Evolutionary conservation across 1,140 invertebrate genomes (phyloP).

Genomic region (Drosophila lacertosa): DNA sequence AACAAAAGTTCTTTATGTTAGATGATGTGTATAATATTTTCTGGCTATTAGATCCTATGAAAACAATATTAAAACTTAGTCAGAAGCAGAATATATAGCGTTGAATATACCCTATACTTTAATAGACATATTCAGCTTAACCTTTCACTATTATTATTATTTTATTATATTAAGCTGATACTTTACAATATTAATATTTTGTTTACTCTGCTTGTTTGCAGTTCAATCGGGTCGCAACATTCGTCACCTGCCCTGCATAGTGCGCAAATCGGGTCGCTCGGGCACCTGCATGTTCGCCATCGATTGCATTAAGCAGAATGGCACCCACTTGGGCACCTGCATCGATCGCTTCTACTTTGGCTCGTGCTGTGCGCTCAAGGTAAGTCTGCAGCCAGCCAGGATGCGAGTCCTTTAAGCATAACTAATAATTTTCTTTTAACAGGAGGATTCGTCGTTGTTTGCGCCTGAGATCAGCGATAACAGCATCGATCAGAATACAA

Average conservation of each 20-base stretch:
- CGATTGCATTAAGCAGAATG: conserved; percentile 95
- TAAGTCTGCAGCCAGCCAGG: conserved; percentile 20
- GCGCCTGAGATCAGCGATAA: conserved; percentile 84
- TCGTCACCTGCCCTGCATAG: conserved; percentile 93
- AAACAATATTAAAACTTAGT: too few relatives aligned
- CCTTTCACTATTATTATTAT: background rate
- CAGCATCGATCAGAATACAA: conserved; percentile 85
- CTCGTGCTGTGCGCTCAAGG: conserved; percentile 91
- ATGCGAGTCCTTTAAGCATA: too few relatives aligned
- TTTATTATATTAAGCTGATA: too few relatives aligned
- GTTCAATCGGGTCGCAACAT: conserved; percentile 92
- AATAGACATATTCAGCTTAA: conserved; percentile 4
- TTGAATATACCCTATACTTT: too few relatives aligned
- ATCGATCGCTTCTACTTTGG: conserved; percentile 96
- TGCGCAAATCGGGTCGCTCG: conserved; percentile 89
- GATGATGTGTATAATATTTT: too few relatives aligned
- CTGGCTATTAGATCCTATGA: too few relatives aligned
- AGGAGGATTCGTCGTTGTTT: conserved; percentile 75
- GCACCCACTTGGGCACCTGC: conserved; percentile 95
- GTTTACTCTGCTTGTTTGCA: conserved; percentile 84
- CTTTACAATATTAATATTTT: conserved; percentile 1
- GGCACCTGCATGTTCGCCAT: conserved; percentile 98
- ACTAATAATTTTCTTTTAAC: background rate
- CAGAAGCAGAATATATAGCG: too few relatives aligned
- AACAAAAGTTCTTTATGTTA: too few relatives aligned